Percentiles rank a stretch among this genome's conserved stretches.
Evolutionary conservation across 2,113 vertebrate genomes (phyloP).

Genomic region (Pelvicachromis taeniatus): DNA sequence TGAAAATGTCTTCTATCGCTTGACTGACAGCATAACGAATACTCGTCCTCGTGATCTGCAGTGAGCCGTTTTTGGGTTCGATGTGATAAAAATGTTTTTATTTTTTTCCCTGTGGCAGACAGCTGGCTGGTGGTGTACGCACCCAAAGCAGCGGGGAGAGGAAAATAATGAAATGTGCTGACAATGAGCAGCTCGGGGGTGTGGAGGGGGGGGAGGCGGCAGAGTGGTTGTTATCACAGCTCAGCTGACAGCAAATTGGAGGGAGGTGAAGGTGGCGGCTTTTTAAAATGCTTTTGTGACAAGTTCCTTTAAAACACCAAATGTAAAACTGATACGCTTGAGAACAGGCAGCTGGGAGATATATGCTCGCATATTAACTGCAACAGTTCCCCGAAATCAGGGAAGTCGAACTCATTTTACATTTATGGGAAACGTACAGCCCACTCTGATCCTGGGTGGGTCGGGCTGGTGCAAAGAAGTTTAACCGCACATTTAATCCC

Average conservation of each 20-base stretch:
- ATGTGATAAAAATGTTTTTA: neutral
- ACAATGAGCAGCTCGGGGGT: conserved; percentile 20
- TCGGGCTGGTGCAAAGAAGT: neutral
- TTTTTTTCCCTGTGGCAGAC: neutral
- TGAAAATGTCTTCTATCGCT: neutral
- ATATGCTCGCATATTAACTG: neutral
- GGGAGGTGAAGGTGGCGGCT: neutral
- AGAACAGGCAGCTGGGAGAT: neutral
- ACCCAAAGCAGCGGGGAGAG: neutral
- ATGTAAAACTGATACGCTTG: neutral
- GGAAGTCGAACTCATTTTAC: neutral
- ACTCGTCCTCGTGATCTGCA: neutral
- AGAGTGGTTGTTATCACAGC: neutral
- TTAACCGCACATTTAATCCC: too few relatives aligned
- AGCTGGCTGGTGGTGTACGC: conserved; percentile 11
- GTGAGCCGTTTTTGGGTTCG: neutral
- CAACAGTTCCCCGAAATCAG: neutral
- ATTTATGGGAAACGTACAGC: neutral
- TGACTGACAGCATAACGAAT: neutral
- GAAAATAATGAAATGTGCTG: conserved; percentile 25
- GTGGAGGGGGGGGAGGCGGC: neutral
- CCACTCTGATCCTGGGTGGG: neutral
- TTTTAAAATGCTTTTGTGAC: neutral
- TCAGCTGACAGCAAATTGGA: conserved; percentile 3
- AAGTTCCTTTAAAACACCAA: neutral